Conservation (phyloP, 2,888 invertebrate species). For the Phortica okadai region DNA sequence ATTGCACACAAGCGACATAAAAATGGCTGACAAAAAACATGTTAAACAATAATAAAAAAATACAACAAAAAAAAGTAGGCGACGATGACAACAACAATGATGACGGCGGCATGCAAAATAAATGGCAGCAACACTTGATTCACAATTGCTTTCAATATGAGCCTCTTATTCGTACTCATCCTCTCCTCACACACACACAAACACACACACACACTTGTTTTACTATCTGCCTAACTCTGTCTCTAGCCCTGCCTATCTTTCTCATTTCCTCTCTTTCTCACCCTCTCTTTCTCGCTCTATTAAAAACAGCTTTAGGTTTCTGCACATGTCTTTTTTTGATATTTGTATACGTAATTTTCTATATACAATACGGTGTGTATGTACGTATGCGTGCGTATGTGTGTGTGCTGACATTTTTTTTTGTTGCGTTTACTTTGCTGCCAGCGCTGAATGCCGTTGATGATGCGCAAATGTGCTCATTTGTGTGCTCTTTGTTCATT, state of each 20-base stretch:
- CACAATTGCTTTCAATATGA: conserved; percentile 24
- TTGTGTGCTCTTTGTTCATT: conserved; percentile 54
- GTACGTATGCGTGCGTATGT: neutral
- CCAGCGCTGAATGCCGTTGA: conserved; percentile 41
- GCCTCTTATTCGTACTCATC: neutral
- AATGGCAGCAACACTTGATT: conserved; percentile 27
- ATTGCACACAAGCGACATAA: conserved; percentile 49
- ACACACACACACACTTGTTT: neutral
- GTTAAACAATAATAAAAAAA: conserved; percentile 1
- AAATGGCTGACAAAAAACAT: conserved; percentile 62
- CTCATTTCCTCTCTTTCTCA: neutral
- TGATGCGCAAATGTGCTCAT: conserved; percentile 64
- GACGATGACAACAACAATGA: neutral
- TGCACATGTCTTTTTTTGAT: no score
- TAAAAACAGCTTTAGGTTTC: no score
- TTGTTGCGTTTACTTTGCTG: no score
- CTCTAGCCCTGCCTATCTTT: neutral
- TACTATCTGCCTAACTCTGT: neutral
- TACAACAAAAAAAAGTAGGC: conserved; percentile 27
- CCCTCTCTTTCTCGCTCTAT: no score
- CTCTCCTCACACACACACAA: conserved; percentile 24
- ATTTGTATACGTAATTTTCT: no score
- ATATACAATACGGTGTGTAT: neutral
- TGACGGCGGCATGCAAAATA: conserved; percentile 8
- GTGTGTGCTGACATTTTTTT: neutral